Evolutionary conservation across 2,888 invertebrate species (phyloP).

Genomic region (Agriopis aurantiaria): DNA sequence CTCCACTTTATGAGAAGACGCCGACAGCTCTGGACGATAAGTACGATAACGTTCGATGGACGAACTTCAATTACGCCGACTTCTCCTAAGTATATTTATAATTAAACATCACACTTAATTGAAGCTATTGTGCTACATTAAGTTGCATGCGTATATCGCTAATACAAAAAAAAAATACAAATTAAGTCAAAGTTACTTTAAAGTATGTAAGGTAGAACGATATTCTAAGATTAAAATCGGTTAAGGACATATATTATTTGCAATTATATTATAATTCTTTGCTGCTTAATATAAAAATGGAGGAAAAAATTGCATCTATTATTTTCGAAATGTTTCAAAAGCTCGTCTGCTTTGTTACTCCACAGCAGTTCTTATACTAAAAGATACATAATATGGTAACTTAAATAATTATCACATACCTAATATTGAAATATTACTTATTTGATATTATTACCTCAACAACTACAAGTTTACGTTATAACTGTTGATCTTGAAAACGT

Average conservation of each 20-base stretch:
- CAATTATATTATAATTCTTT: too few relatives aligned
- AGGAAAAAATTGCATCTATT: too few relatives aligned
- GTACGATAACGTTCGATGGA: slow-evolving; percentile 8
- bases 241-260: too few relatives aligned
- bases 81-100: slow-evolving; percentile 23
- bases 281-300: too few relatives aligned
- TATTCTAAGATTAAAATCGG: neutral
- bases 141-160: slow-evolving; percentile 4
- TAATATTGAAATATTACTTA: too few relatives aligned
- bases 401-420: too few relatives aligned
- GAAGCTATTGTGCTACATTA: slow-evolving; percentile 15
- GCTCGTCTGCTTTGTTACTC: neutral
- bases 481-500: too few relatives aligned
- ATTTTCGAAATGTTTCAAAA: neutral
- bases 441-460: too few relatives aligned
- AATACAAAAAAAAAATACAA: neutral
- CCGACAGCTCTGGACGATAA: slow-evolving; percentile 19
- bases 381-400: too few relatives aligned
- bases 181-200: neutral
- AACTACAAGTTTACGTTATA: too few relatives aligned
- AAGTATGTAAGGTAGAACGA: neutral
- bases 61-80: slow-evolving; percentile 26
- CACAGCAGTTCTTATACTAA: neutral
- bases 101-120: slow-evolving; percentile 28
- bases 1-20: slow-evolving; percentile 54